Percentiles rank a stretch among this genome's conserved stretches.
phyloP scores from a whole-genome alignment of 1,140 invertebrate species.

The Littorina saxatilis region DNA sequence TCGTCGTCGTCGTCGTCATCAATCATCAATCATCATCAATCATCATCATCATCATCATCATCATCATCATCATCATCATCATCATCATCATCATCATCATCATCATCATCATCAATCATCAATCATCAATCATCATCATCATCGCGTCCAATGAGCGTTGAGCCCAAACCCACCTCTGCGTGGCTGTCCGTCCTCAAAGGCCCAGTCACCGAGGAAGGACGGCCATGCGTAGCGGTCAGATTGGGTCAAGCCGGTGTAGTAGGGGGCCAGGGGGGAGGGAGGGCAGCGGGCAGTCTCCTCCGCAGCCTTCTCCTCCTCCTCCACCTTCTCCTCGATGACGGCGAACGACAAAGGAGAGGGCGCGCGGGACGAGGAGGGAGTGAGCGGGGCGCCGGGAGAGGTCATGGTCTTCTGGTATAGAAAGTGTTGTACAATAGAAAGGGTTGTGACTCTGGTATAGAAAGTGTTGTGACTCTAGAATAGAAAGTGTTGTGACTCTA shows the following conservation, averaged over 20 bases:
- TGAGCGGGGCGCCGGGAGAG: no score
- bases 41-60: background rate
- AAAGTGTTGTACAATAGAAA: no score
- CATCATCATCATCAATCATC: no score
- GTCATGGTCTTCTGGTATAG: no score
- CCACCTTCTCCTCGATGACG: conserved; percentile 44
- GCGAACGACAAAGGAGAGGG: conserved; percentile 32
- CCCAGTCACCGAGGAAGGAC: conserved; percentile 45
- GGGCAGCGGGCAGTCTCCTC: conserved; percentile 30
- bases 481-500: no score
- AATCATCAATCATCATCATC: conserved; percentile 14
- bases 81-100: background rate
- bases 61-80: background rate
- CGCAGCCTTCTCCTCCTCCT: conserved; percentile 46
- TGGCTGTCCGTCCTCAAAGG: conserved; percentile 31
- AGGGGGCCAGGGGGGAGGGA: conserved; percentile 40
- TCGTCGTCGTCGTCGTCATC: background rate
- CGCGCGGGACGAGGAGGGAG: background rate
- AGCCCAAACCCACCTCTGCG: background rate
- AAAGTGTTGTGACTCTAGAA: no score
- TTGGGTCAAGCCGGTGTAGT: conserved; percentile 37
- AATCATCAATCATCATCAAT: no score
- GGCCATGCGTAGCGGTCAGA: conserved; percentile 42
- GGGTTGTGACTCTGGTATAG: no score
- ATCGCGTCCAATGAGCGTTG: conserved; percentile 20